A percentile compares a stretch with the other conserved stretches of the same genome.
Evolutionary conservation across 2,888 invertebrate genomes (phyloP).

Genomic region (Rhagium mordax): DNA sequence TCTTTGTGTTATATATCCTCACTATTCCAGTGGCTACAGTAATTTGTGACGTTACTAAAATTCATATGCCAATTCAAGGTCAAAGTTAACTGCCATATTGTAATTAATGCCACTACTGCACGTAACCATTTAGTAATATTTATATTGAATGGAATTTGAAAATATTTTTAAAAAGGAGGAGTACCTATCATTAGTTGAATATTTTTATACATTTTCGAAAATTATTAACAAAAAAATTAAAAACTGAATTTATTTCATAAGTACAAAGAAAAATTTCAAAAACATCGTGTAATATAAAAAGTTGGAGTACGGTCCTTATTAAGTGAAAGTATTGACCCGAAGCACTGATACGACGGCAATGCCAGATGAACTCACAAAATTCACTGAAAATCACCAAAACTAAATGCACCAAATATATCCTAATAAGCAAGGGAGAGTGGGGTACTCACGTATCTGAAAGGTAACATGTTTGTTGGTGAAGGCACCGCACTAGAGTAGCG

Average conservation of each 20-base stretch:
- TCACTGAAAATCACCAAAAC: conserved; percentile 33
- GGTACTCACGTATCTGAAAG: conserved; percentile 67
- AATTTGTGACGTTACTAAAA: not conserved
- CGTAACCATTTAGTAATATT: no score
- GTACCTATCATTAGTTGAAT: no score
- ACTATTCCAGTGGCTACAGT: not conserved
- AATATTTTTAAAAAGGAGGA: no score
- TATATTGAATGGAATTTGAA: no score
- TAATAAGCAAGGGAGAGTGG: conserved; percentile 35
- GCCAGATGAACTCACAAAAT: conserved; percentile 28
- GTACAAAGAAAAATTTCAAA: not conserved
- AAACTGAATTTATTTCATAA: not conserved
- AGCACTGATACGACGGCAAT: conserved; percentile 14
- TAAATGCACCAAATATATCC: conserved; percentile 21
- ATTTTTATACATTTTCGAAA: no score
- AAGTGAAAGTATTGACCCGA: conserved; percentile 21
- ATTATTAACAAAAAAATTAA: no score
- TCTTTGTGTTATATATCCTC: not conserved
- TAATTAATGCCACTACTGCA: no score
- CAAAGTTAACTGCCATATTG: not conserved
- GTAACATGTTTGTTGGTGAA: conserved; percentile 64
- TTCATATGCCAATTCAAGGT: not conserved
- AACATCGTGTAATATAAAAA: not conserved
- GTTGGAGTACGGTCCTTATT: not conserved
- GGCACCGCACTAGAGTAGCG: conserved; percentile 68